Percentiles rank a stretch among this genome's conserved stretches.
phyloP scores from a whole-genome alignment of 1,140 invertebrate genomes.

The Drosophila sproati region DNA sequence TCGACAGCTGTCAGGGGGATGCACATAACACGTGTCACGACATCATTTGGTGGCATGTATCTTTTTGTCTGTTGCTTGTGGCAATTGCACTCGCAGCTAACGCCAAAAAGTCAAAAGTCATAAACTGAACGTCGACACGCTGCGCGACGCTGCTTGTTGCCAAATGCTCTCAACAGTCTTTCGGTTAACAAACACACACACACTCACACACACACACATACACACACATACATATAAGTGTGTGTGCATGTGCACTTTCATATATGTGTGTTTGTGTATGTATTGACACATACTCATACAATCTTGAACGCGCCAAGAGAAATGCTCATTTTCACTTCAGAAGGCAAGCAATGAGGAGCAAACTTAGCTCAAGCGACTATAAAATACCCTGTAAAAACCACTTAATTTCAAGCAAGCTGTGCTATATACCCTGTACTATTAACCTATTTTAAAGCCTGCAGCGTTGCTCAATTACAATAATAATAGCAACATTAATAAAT shows the following conservation, averaged over 20 bases:
- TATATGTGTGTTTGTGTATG: background rate
- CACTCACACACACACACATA: background rate
- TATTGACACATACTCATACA: constrained; percentile 11
- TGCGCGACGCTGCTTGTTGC: constrained; percentile 22
- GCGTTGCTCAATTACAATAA: too few species aligned
- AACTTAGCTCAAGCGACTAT: background rate
- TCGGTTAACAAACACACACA: constrained; percentile 9
- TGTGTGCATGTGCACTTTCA: too few species aligned
- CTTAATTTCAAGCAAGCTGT: too few species aligned
- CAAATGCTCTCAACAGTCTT: constrained; percentile 23
- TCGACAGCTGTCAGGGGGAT: background rate
- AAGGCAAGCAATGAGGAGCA: constrained; percentile 7
- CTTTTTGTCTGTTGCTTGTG: constrained; percentile 30
- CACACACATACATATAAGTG: background rate
- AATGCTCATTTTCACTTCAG: constrained; percentile 41
- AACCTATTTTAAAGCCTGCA: too few species aligned
- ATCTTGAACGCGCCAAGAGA: constrained; percentile 33
- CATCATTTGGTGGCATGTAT: constrained; percentile 6
- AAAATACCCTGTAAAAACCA: constrained; percentile 3
- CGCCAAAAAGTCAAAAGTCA: constrained; percentile 51
- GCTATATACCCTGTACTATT: too few species aligned
- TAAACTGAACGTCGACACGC: constrained; percentile 36
- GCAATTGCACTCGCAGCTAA: constrained; percentile 40
- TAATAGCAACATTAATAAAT: too few species aligned
- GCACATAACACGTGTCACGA: constrained; percentile 29